These are phyloP conservation scores for Esox niger DNA, from an alignment of 2,113 vertebrate species.

Conservation along the genomic window DNA sequence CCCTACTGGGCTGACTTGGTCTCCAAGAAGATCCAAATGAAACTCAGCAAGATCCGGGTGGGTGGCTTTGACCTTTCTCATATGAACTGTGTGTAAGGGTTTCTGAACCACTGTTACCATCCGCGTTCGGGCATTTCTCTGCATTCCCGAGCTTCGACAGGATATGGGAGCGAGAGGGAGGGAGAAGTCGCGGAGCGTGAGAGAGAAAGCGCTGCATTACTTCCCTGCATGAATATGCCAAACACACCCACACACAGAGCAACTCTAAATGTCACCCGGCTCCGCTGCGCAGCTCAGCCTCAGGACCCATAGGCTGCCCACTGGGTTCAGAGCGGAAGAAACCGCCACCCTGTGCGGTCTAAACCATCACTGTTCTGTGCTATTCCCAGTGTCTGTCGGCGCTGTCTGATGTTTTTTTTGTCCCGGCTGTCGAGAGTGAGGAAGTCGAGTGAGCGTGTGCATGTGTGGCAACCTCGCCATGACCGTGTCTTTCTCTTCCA, in stretches of 20 bases:
- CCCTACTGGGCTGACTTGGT: slow-evolving; percentile 93
- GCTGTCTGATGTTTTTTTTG: not conserved
- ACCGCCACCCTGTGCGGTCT: not conserved
- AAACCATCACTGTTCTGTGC: not conserved
- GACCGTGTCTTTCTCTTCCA: slow-evolving; percentile 51
- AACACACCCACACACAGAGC: slow-evolving; percentile 3
- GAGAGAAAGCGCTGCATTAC: too few species aligned
- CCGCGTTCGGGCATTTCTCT: not conserved
- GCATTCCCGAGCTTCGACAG: too few species aligned
- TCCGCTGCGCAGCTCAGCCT: not conserved
- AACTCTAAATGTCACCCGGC: slow-evolving; percentile 12
- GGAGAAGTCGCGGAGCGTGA: not conserved
- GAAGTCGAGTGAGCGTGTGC: not conserved
- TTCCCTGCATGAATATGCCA: not conserved
- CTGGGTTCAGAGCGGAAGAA: slow-evolving; percentile 1
- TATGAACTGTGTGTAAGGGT: not conserved
- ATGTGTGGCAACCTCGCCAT: not conserved
- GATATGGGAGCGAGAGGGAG: not conserved
- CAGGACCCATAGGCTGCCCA: not conserved
- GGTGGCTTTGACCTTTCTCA: slow-evolving; percentile 24
- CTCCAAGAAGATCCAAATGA: slow-evolving; percentile 99
- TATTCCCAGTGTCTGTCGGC: not conserved
- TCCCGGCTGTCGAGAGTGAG: not conserved
- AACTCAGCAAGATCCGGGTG: slow-evolving; percentile 98
- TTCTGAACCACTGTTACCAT: not conserved